These are phyloP conservation scores for Megaceryle torquata DNA, from an alignment of 2,113 vertebrate species.

Conservation along the genomic window DNA sequence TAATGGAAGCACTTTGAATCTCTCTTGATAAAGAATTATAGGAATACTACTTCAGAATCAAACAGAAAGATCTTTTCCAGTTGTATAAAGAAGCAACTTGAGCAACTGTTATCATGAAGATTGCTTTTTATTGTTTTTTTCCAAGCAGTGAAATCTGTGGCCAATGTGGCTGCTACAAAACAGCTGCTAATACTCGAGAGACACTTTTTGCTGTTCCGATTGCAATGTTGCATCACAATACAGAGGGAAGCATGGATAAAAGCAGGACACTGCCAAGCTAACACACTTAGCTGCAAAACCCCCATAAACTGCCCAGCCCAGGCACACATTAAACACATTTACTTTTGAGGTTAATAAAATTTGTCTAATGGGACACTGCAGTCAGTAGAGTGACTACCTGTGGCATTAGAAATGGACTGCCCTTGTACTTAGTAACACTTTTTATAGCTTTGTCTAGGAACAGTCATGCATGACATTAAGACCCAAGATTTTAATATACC, in stretches of 20 bases:
- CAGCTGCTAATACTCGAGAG: neutral
- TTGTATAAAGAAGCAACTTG: neutral
- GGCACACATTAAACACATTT: neutral
- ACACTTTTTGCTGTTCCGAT: neutral
- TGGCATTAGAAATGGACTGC: neutral
- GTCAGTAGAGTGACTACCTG: neutral
- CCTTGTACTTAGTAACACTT: neutral
- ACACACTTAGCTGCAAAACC: neutral
- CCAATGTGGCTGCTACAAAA: neutral
- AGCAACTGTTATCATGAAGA: neutral
- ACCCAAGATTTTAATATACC: neutral
- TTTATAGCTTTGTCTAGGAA: neutral
- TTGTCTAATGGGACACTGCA: neutral
- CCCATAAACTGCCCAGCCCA: neutral
- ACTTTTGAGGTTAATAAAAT: neutral
- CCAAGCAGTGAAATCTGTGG: neutral
- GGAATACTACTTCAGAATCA: neutral
- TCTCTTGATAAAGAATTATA: neutral
- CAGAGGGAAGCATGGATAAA: neutral
- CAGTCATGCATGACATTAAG: neutral
- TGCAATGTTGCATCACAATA: neutral
- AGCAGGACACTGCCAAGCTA: neutral
- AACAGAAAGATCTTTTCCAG: neutral
- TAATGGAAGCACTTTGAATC: neutral
- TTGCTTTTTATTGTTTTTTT: neutral